These are phyloP conservation scores for Labroides dimidiatus DNA, from an alignment of 2,797 vertebrate species.

Conservation along the genomic window DNA sequence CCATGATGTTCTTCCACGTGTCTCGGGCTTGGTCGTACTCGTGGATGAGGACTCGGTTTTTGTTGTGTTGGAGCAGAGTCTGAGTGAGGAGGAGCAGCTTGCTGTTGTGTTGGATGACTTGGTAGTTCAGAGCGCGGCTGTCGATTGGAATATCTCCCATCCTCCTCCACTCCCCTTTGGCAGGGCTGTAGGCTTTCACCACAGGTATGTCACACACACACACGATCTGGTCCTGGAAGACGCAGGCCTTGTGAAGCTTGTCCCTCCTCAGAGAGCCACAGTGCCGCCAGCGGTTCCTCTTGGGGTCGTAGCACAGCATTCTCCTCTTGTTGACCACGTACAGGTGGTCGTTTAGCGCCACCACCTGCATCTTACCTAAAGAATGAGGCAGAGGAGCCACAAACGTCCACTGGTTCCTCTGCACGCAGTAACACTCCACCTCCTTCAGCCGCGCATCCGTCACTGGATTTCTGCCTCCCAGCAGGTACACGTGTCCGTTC, in stretches of 20 bases:
- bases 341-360: conserved; percentile 88
- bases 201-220: conserved; percentile 91
- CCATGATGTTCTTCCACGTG: conserved; percentile 88
- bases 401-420: conserved; percentile 90
- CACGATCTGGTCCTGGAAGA: conserved; percentile 90
- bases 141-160: conserved; percentile 89
- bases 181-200: conserved; percentile 90
- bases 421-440: conserved; percentile 91
- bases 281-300: conserved; percentile 89
- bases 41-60: conserved; percentile 89
- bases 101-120: conserved; percentile 86
- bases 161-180: conserved; percentile 87
- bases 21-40: conserved; percentile 87
- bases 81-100: conserved; percentile 89
- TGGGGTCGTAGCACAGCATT: conserved; percentile 90
- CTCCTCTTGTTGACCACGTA: conserved; percentile 90
- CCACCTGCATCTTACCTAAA: conserved; percentile 89
- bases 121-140: conserved; percentile 88
- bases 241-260: conserved; percentile 91
- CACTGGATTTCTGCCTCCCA: conserved; percentile 87
- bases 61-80: conserved; percentile 89
- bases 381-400: conserved; percentile 90
- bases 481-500: conserved; percentile 88
- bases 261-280: conserved; percentile 88
- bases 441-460: conserved; percentile 88